phyloP scores from a whole-genome alignment of 2,797 vertebrate genomes.

The Myotis myotis region DNA sequence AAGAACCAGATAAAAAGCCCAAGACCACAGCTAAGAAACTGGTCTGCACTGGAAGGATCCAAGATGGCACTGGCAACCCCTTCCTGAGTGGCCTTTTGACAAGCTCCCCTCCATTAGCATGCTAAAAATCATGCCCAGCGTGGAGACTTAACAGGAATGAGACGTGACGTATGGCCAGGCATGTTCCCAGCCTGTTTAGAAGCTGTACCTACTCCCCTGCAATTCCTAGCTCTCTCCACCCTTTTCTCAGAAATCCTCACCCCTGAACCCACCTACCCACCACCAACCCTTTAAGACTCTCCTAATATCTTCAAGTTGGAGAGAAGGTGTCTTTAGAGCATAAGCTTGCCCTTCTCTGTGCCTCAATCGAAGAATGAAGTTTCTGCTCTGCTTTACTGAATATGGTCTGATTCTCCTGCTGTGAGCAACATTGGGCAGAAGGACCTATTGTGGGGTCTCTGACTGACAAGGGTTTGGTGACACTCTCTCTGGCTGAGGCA shows the following conservation, averaged over 20 bases:
- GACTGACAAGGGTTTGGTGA: neutral
- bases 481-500: neutral
- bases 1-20: neutral
- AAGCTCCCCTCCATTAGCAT: neutral
- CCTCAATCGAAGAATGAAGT: no score
- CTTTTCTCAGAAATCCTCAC: neutral
- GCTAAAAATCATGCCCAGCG: neutral
- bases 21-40: neutral
- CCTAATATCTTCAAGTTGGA: neutral
- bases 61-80: neutral
- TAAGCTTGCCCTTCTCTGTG: neutral
- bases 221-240: neutral
- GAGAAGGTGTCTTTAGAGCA: neutral
- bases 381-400: neutral
- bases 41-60: neutral
- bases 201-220: neutral
- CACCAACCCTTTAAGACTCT: neutral
- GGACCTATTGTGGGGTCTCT: neutral
- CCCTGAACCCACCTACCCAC: neutral
- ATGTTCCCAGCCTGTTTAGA: neutral
- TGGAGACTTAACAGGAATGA: neutral
- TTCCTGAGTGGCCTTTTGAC: neutral
- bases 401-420: neutral
- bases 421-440: neutral
- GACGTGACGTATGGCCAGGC: neutral